Base-by-base conservation (phyloP, 64 coral and sea anemone species). In the Dendrophyllia cribrosa region DNA sequence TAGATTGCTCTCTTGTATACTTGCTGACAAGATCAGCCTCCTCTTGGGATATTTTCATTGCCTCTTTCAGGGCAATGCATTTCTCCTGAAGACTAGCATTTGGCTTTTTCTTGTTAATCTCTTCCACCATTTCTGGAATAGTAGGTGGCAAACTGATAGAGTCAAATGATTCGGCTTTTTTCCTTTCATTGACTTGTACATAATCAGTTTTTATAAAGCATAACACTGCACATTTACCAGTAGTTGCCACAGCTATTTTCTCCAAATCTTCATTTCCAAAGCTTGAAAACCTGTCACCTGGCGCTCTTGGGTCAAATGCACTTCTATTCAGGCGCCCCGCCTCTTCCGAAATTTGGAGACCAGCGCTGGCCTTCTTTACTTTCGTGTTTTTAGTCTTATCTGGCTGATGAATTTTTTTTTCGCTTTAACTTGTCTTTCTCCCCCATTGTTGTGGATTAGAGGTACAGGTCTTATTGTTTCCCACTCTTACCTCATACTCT, bases 401-500 rank as follows among this genome's bases (percentile, higher is more conserved):
- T 20, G 76, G 50, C 22, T 52, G 47, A 43, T 79, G 76, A 22
- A 79, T 56, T 79, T 79, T 53, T 25, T 79, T 59, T 4, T 15
- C 15, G 4, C 45, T 79, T 13, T 46, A 47, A 53, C 17, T 56
- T 59, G 22, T 0, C 56, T 52, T 79, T 59, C 22, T 59, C 21
- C 56, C 19, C 76, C 49, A 79, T 56, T 52, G 16, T 20, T 20
- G 76, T 59, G 17, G 16, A 4, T 11, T 56, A 52, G 76, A 79
- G 4, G 76, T 79, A 56, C 19, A 84, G 17, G 80, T 84, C 61
- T 84, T 84, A 66, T 84, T 84, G 43, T 63, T 60, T 84, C 52
- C 80, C 43, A 64, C 21, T 84, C 56, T 66, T 63, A 84, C 80
- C 58, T 84, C 34, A 65, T 61, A 43, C 44, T 84, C 80, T 5